Conservation (phyloP, 2,113 vertebrate species). For the Phycodurus eques region DNA sequence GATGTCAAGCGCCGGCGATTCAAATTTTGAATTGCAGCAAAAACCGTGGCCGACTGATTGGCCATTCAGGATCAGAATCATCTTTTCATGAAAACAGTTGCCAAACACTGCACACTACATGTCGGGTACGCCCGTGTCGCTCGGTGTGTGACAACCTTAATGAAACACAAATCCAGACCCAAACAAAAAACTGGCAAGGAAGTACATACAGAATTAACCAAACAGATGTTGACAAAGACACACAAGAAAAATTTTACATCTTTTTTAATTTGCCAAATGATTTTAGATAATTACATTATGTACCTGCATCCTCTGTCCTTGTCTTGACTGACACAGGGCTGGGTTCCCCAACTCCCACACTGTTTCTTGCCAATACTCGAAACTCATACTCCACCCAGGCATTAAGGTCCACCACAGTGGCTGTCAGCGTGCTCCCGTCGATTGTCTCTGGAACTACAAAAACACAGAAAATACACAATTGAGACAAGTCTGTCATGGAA, state of each 20-base stretch:
- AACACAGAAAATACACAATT: background rate
- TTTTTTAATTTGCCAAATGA: background rate
- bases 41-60: too few species aligned
- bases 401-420: slow-evolving; percentile 87
- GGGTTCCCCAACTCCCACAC: slow-evolving; percentile 88
- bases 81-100: too few species aligned
- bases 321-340: slow-evolving; percentile 89
- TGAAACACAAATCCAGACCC: too few species aligned
- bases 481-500: background rate
- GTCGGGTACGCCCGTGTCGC: too few species aligned
- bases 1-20: too few species aligned
- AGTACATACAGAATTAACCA: too few species aligned
- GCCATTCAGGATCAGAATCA: too few species aligned
- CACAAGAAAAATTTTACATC: background rate
- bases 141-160: too few species aligned
- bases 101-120: too few species aligned
- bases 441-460: slow-evolving; percentile 83
- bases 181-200: too few species aligned
- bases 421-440: slow-evolving; percentile 80
- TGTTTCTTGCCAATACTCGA: slow-evolving; percentile 86
- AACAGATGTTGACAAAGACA: too few species aligned
- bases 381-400: slow-evolving; percentile 96
- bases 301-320: slow-evolving; percentile 92
- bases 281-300: slow-evolving; percentile 3
- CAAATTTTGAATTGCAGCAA: too few species aligned